Conservation (phyloP, 2,113 vertebrate genomes). For the Sapayoa aenigma region DNA sequence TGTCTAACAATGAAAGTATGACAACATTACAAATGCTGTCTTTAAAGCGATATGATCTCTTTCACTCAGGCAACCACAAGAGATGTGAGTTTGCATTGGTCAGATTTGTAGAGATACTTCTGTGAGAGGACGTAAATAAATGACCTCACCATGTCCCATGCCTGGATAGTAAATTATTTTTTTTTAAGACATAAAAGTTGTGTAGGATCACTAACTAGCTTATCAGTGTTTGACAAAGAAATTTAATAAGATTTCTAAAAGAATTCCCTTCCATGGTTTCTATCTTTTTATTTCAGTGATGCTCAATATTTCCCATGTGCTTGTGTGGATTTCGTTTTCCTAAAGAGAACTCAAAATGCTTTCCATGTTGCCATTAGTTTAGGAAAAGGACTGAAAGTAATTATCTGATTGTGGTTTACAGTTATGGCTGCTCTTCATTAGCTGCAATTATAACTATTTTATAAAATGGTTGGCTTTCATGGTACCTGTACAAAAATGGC, state of each 20-base stretch:
- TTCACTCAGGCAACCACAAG: not conserved
- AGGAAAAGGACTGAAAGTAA: not conserved
- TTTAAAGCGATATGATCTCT: not conserved
- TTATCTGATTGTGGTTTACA: not conserved
- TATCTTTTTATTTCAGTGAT: not conserved
- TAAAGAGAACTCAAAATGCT: not conserved
- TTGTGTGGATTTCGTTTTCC: not conserved
- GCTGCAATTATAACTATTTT: not conserved
- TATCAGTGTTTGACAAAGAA: not conserved
- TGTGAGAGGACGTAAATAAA: not conserved
- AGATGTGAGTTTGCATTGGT: not conserved
- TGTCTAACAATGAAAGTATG: not conserved
- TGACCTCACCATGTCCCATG: not conserved
- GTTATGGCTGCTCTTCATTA: not conserved
- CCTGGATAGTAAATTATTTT: not conserved
- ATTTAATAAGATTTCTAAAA: not conserved
- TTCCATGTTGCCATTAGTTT: not conserved
- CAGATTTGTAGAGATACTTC: not conserved
- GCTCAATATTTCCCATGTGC: not conserved
- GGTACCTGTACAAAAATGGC: not conserved
- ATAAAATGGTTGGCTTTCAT: not conserved
- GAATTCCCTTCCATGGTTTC: not conserved
- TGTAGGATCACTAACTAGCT: not conserved
- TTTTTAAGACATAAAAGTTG: not conserved
- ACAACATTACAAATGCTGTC: not conserved